Evolutionary conservation across 2,888 invertebrate genomes (phyloP).

Genomic region (Nysson spinosus): DNA sequence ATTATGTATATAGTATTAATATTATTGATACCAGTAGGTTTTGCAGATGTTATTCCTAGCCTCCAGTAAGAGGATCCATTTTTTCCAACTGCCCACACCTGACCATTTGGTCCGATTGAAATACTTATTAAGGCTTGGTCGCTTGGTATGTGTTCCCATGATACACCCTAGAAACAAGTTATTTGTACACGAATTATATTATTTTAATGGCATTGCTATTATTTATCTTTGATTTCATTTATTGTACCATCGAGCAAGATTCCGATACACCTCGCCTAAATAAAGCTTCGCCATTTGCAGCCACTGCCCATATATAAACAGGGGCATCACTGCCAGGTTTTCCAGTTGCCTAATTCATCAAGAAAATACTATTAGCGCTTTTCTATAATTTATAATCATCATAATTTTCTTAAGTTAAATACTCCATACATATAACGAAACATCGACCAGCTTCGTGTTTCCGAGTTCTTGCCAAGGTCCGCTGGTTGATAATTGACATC

Average conservation of each 20-base stretch:
- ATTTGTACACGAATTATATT: too few relatives aligned
- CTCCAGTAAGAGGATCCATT: conserved; percentile 92
- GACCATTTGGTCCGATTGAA: conserved; percentile 83
- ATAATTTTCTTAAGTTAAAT: neutral
- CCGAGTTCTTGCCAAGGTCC: conserved; percentile 94
- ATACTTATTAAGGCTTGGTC: conserved; percentile 89
- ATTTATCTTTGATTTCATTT: conserved; percentile 22
- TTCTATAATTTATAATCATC: neutral
- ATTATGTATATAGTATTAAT: neutral
- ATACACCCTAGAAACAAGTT: conserved; percentile 80
- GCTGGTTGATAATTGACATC: conserved; percentile 88
- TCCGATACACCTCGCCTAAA: conserved; percentile 87
- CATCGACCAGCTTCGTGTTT: conserved; percentile 90
- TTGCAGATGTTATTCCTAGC: conserved; percentile 84
- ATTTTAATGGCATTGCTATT: too few relatives aligned
- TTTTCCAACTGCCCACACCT: conserved; percentile 91
- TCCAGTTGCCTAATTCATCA: conserved; percentile 73
- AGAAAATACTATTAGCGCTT: conserved; percentile 11
- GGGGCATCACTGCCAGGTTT: conserved; percentile 77
- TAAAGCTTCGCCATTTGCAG: conserved; percentile 91
- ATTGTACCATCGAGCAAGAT: conserved; percentile 83
- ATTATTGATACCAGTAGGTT: conserved; percentile 79
- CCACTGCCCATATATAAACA: conserved; percentile 90
- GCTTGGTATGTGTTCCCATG: conserved; percentile 89
- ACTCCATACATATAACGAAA: conserved; percentile 84